phyloP scores from a whole-genome alignment of 1,140 invertebrate genomes.

The Temnothorax nylanderi region DNA sequence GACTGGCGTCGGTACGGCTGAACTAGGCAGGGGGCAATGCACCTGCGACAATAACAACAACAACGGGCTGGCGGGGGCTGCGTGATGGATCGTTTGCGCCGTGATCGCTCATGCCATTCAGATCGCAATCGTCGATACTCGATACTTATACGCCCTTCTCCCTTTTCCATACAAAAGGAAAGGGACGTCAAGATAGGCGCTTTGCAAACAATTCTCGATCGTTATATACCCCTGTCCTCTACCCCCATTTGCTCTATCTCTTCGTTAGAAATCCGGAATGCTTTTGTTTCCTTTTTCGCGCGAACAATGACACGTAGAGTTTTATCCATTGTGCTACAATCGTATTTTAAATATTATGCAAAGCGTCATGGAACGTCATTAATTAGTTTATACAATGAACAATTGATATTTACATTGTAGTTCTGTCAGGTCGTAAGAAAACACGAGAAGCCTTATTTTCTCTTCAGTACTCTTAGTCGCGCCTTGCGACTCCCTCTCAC shows the following conservation, averaged over 20 bases:
- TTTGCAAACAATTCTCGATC: too few species aligned
- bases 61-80: neutral
- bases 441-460: neutral
- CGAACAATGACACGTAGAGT: too few species aligned
- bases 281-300: neutral
- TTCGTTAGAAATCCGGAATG: neutral
- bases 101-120: neutral
- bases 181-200: too few species aligned
- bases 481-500: neutral
- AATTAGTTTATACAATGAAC: neutral
- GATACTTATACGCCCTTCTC: constrained; percentile 41
- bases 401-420: neutral
- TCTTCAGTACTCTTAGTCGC: neutral
- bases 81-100: constrained; percentile 35
- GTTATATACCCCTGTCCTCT: too few species aligned
- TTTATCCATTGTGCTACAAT: neutral
- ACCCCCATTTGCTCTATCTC: too few species aligned
- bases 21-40: constrained; percentile 77
- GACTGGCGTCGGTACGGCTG: constrained; percentile 23
- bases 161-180: constrained; percentile 34
- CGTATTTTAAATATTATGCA: neutral
- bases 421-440: neutral
- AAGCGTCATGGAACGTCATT: neutral
- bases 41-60: constrained; percentile 81
- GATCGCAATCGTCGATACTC: constrained; percentile 50